Conservation (phyloP, 2,113 vertebrate genomes). For the Leptodactylus fuscus region DNA sequence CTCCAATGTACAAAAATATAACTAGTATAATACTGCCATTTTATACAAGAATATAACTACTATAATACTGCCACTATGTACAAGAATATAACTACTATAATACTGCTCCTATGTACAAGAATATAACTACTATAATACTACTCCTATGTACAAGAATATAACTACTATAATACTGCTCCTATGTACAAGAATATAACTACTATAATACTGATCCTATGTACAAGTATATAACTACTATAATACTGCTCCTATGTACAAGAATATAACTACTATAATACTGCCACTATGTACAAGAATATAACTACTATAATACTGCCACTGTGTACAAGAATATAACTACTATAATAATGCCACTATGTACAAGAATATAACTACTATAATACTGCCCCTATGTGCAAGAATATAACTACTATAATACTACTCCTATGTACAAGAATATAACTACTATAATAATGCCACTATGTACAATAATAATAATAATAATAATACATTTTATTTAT, state of each 20-base stretch:
- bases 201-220: not conserved
- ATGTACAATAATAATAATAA: not conserved
- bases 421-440: not conserved
- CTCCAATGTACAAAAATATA: too few relatives aligned
- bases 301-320: conserved; percentile 14
- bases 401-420: not conserved
- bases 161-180: not conserved
- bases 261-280: conserved; percentile 15
- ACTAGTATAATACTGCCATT: too few relatives aligned
- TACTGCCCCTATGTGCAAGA: not conserved
- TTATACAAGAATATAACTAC: too few relatives aligned
- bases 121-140: too few relatives aligned
- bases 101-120: too few relatives aligned
- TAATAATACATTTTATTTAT: too few relatives aligned
- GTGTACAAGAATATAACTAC: conserved; percentile 1
- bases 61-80: too few relatives aligned
- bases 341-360: not conserved
- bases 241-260: not conserved
- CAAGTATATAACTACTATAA: conserved; percentile 8
- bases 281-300: not conserved
- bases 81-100: too few relatives aligned
- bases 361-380: not conserved
- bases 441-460: not conserved
- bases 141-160: not conserved
- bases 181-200: not conserved